Evolutionary conservation across 92 coral and sea anemone genomes (phyloP).

Genomic region (Phenganax stokvisi): DNA sequence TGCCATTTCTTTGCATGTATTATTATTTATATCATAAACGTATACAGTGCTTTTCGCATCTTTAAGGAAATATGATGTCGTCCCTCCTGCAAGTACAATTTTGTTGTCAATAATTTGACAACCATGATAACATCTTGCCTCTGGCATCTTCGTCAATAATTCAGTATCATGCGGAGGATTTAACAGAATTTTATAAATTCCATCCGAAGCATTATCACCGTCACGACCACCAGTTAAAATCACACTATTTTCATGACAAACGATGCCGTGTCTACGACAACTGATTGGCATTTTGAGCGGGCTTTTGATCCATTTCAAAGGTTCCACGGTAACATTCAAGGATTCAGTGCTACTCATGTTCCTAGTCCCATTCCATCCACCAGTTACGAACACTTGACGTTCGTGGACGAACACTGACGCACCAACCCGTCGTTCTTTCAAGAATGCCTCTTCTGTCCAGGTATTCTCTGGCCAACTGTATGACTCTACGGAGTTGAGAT

Average conservation of each 20-base stretch:
- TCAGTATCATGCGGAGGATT: not conserved
- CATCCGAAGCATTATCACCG: conserved; percentile 5
- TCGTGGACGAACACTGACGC: not conserved
- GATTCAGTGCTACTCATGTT: not conserved
- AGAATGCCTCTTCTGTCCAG: not conserved
- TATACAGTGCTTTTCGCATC: conserved; percentile 4
- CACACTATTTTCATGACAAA: conserved; percentile 2
- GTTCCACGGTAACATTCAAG: conserved; percentile 2
- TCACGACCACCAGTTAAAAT: conserved; percentile 7
- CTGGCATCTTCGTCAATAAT: conserved; percentile 11
- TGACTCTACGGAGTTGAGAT: not conserved
- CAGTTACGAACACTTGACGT: not conserved
- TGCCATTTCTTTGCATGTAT: not conserved
- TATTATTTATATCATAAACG: not conserved
- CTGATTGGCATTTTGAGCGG: not conserved
- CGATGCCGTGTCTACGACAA: not conserved
- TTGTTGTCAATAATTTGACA: conserved; percentile 10
- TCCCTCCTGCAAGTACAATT: not conserved
- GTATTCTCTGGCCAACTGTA: conserved; percentile 15
- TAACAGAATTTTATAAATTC: not conserved
- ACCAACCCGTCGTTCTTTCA: not conserved
- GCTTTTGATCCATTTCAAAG: not conserved
- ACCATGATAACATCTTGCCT: not conserved
- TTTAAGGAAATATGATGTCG: not conserved
- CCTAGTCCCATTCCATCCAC: conserved; percentile 3